Base-by-base conservation (phyloP, 2,797 vertebrate genomes). In the Acrossocheilus wenchowensis region DNA sequence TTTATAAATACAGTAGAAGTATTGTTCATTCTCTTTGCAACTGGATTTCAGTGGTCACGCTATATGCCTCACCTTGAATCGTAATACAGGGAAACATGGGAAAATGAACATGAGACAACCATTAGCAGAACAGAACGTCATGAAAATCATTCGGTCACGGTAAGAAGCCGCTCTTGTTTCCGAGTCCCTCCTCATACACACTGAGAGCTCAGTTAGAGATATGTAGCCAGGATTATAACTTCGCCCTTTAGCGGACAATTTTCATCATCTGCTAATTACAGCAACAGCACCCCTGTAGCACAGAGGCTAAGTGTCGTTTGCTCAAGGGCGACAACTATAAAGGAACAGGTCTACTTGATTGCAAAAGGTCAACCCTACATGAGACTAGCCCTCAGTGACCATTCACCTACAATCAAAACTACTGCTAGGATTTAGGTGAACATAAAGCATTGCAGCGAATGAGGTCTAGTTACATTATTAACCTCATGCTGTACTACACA, bases 301-400 rank as follows among this genome's bases (percentile, higher is more conserved):
- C 54, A 14, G n/a, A 11, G 84, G 77, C 41, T 85, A 85, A 72
- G 77, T 39, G 77, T 73, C 9, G 7, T 80, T 85, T 80, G 21
- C 77, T 80, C 78, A 85, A 85, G 77, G 83, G 39, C 84, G 26
- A 85, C 26, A 4, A 80, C 39, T 80, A 71, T 72, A 73, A 85
- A 73, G 72, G 41, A 85, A 57, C 84, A 64, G 52, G 68, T 30
- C 77, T 80, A 85, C 50, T 78, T 60, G n/a, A 72, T 71, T 5
- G 6, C 39, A 62, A 78, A 78, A 80, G 52, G 52, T 85, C 52
- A 85, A 17, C 26, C 36, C 34, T 43, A 30, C 36, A 71, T n/a
- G 23, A 52, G 34, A 26, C 34, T 54, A 36, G 34, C 21, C 77
- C 64, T 48, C 12, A 57, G 48, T 68, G 75, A 39, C 75, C 64